Conservation (phyloP, 2,888 invertebrate genomes). For the Anticlea derivata region DNA sequence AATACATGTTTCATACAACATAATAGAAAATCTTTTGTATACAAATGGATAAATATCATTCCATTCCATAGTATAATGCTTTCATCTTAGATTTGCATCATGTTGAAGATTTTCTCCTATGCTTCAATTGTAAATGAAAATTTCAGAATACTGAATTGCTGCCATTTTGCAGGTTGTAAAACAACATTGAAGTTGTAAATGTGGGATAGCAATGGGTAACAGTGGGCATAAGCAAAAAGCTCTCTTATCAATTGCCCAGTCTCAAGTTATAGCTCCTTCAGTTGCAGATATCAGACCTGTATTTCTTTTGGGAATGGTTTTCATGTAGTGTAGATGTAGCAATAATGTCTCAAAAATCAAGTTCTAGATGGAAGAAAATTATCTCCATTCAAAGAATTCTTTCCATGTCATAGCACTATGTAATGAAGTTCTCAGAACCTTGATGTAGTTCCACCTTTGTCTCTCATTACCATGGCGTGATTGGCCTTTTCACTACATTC, state of each 20-base stretch:
- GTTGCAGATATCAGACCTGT: slow-evolving; percentile 13
- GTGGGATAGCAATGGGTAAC: slow-evolving; percentile 16
- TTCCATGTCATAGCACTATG: slow-evolving; percentile 5
- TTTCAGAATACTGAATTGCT: slow-evolving; percentile 13
- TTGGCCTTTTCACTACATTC: slow-evolving; percentile 14
- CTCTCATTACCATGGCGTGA: slow-evolving; percentile 13
- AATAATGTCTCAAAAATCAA: slow-evolving; percentile 8
- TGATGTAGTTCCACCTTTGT: slow-evolving; percentile 9
- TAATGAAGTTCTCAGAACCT: slow-evolving; percentile 6
- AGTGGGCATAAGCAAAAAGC: slow-evolving; percentile 13
- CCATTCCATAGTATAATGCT: slow-evolving; percentile 16
- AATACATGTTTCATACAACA: slow-evolving; percentile 10
- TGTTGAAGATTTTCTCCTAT: slow-evolving; percentile 1
- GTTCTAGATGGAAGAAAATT: slow-evolving; percentile 9
- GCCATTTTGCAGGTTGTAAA: slow-evolving; percentile 16
- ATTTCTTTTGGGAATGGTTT: slow-evolving; percentile 12
- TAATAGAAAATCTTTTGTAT: slow-evolving; percentile 3
- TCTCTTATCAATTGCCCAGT: slow-evolving; percentile 9
- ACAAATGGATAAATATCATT: slow-evolving; percentile 10
- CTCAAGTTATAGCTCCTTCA: slow-evolving; percentile 3
- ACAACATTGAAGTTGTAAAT: slow-evolving; percentile 21
- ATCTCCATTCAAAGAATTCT: slow-evolving; percentile 12
- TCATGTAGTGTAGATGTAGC: slow-evolving; percentile 15
- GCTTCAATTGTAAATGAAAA: slow-evolving; percentile 8
- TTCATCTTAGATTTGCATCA: slow-evolving; percentile 19